Evolutionary conservation across 1,140 invertebrate genomes (phyloP).

Genomic region (Leguminivora glycinivorella): DNA sequence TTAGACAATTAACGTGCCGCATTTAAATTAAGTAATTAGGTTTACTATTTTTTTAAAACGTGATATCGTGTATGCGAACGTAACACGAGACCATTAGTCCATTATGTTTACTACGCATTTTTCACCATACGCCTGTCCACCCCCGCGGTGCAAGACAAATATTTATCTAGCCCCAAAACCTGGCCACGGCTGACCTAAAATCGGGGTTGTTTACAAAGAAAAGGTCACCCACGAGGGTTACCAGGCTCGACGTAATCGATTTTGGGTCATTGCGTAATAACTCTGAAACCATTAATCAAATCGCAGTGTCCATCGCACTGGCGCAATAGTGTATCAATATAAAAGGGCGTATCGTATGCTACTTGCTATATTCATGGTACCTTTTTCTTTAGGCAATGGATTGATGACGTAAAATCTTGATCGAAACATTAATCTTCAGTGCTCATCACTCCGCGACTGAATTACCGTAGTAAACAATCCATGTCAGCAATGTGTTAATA

Average conservation of each 20-base stretch:
- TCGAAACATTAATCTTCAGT: conserved; percentile 10
- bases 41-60: not conserved
- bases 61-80: not conserved
- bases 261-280: conserved; percentile 42
- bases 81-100: not conserved
- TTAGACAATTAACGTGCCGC: not conserved
- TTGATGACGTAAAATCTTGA: conserved; percentile 6
- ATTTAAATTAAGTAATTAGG: not conserved
- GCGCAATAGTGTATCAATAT: not conserved
- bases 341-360: not conserved
- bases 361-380: not conserved
- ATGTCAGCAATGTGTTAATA: not conserved
- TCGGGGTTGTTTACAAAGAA: conserved; percentile 46
- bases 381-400: not conserved
- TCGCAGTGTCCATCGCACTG: conserved; percentile 16
- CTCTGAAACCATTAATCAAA: conserved; percentile 40
- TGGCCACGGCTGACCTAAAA: conserved; percentile 50
- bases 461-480: conserved; percentile 5
- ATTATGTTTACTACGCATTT: not conserved
- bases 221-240: conserved; percentile 48
- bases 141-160: conserved; percentile 29
- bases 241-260: conserved; percentile 50
- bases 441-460: not conserved
- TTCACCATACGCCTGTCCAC: conserved; percentile 24
- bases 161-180: conserved; percentile 44